phyloP scores from a whole-genome alignment of 2,113 vertebrate species.

The Choloepus hoffmanni region DNA sequence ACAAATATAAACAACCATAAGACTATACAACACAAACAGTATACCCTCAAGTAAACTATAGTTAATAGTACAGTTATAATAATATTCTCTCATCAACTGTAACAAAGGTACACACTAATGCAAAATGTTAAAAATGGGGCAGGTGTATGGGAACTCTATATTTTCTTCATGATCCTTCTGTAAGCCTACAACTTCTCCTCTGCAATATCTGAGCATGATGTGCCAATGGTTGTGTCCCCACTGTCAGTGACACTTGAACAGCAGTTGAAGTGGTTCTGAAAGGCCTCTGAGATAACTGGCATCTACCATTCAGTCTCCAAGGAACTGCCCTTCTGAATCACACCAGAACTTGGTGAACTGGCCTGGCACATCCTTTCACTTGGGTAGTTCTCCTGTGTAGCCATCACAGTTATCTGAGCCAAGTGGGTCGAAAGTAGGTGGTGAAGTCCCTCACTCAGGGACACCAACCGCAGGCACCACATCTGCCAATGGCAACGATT shows the following conservation, averaged over 20 bases:
- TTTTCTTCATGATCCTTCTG: no score
- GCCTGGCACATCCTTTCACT: constrained; percentile 82
- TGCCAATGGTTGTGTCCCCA: constrained; percentile 89
- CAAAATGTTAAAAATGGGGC: no score
- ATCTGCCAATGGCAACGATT: background rate
- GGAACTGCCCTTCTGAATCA: constrained; percentile 78
- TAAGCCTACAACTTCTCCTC: constrained; percentile 89
- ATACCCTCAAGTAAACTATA: no score
- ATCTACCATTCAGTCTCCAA: constrained; percentile 93
- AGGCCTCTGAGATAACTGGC: constrained; percentile 89
- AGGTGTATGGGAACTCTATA: no score
- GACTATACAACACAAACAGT: no score
- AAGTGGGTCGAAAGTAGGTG: constrained; percentile 32
- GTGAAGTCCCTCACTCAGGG: constrained; percentile 29
- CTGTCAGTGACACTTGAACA: constrained; percentile 89
- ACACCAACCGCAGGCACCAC: background rate
- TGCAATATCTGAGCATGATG: constrained; percentile 90
- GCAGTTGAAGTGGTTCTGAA: constrained; percentile 89
- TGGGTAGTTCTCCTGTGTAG: constrained; percentile 83
- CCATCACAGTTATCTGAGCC: constrained; percentile 77
- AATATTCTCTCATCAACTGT: no score
- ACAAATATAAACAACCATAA: no score
- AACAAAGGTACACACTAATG: no score
- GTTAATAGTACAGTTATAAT: no score
- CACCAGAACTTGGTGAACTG: constrained; percentile 71